Conservation (phyloP, 2,888 invertebrate species). For the Melikaiella ostensackeni region DNA sequence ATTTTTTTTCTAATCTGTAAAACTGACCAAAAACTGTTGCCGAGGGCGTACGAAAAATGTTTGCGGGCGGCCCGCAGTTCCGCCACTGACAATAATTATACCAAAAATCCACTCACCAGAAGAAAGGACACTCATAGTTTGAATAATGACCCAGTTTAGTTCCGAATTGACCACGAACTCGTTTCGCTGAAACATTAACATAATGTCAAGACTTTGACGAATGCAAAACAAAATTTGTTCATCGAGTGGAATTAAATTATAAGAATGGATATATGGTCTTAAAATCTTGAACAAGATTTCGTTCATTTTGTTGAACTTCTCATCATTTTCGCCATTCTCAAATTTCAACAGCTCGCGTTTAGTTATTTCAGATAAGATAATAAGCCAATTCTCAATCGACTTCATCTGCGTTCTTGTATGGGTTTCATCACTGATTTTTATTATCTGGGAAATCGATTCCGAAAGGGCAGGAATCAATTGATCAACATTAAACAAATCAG, state of each 20-base stretch:
- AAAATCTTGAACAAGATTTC: conserved; percentile 61
- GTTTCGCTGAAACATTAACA: conserved; percentile 62
- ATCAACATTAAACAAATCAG: conserved; percentile 57
- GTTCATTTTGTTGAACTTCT: conserved; percentile 56
- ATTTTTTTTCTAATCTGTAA: too few relatives aligned
- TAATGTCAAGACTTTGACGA: conserved; percentile 64
- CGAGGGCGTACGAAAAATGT: too few relatives aligned
- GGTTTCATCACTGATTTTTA: conserved; percentile 50
- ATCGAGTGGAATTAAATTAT: conserved; percentile 62
- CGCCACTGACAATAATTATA: background rate
- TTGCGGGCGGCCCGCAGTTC: too few relatives aligned
- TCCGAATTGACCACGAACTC: conserved; percentile 50
- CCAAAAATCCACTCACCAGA: conserved; percentile 56
- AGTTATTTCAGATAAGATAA: conserved; percentile 58
- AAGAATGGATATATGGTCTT: conserved; percentile 57
- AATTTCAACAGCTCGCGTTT: conserved; percentile 53
- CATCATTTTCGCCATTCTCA: conserved; percentile 40
- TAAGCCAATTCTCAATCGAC: conserved; percentile 65
- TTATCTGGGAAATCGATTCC: conserved; percentile 63
- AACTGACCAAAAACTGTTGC: too few relatives aligned
- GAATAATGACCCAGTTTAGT: conserved; percentile 55
- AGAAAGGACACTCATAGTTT: conserved; percentile 61
- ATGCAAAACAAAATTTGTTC: conserved; percentile 63
- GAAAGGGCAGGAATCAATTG: conserved; percentile 60
- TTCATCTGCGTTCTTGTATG: conserved; percentile 54